These are phyloP conservation scores for Myathropa florea DNA, from an alignment of 2,888 invertebrate genomes.

Conservation along the genomic window DNA sequence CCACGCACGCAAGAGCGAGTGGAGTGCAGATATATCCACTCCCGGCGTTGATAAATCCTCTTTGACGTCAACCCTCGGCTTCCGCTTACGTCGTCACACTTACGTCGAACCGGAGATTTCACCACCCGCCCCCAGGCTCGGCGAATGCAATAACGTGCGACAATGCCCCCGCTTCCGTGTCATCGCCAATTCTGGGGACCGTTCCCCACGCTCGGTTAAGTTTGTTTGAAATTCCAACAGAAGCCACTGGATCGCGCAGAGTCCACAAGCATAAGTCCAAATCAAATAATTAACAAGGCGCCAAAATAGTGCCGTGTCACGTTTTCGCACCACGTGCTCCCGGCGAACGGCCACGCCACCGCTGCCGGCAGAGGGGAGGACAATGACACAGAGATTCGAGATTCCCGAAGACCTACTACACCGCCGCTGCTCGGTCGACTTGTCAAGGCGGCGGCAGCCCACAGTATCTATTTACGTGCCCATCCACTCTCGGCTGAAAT, in stretches of 20 bases:
- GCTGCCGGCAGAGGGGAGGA: not conserved
- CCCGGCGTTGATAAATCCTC: slow-evolving; percentile 34
- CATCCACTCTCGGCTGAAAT: slow-evolving; percentile 36
- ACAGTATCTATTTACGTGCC: slow-evolving; percentile 60
- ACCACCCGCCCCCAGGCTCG: not conserved
- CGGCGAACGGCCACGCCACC: too few relatives aligned
- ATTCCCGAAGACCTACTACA: slow-evolving; percentile 5
- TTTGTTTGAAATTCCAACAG: slow-evolving; percentile 40
- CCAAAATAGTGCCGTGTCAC: slow-evolving; percentile 63
- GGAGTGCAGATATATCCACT: not conserved
- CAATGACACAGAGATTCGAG: slow-evolving; percentile 47
- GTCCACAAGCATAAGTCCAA: slow-evolving; percentile 52
- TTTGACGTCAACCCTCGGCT: slow-evolving; percentile 50
- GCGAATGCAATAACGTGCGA: slow-evolving; percentile 28
- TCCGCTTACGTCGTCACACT: slow-evolving; percentile 43
- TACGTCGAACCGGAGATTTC: not conserved
- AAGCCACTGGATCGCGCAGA: slow-evolving; percentile 18
- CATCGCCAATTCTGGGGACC: not conserved
- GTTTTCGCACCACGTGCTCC: slow-evolving; percentile 54
- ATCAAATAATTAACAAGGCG: slow-evolving; percentile 68
- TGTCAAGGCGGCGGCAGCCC: not conserved
- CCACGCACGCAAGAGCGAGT: not conserved
- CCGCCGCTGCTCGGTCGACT: not conserved
- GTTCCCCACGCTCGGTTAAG: slow-evolving; percentile 12
- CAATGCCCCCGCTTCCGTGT: not conserved